Evolutionary conservation across 1,140 invertebrate genomes (phyloP).

Genomic region (Drosophila ironensis): DNA sequence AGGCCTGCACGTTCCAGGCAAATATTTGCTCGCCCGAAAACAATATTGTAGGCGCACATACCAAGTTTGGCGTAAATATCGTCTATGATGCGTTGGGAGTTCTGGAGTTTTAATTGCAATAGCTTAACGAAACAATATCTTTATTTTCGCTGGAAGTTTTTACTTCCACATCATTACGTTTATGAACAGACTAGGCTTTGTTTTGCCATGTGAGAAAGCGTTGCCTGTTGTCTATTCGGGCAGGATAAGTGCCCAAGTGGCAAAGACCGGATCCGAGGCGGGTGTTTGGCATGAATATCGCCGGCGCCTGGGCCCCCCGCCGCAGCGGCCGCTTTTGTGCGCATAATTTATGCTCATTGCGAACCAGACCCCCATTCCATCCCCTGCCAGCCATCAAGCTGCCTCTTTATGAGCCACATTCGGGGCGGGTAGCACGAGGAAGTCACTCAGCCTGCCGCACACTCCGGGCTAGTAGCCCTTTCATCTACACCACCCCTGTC

Average conservation of each 20-base stretch:
- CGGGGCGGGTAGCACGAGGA: slow-evolving; percentile 22
- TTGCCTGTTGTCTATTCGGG: slow-evolving; percentile 3
- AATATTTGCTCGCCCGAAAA: neutral
- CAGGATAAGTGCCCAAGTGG: slow-evolving; percentile 1
- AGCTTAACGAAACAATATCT: neutral
- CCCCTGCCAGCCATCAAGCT: slow-evolving; percentile 9
- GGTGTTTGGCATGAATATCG: slow-evolving; percentile 25
- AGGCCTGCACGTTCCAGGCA: neutral
- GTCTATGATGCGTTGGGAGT: too few species aligned
- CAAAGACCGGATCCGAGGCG: neutral
- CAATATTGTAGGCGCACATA: too few species aligned
- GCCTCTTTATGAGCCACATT: slow-evolving; percentile 33
- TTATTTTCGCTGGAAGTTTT: too few species aligned
- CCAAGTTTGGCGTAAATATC: too few species aligned
- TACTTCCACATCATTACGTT: neutral
- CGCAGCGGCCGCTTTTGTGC: slow-evolving; percentile 45
- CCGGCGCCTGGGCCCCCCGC: slow-evolving; percentile 30
- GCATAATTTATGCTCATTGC: slow-evolving; percentile 76
- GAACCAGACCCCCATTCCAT: slow-evolving; percentile 18
- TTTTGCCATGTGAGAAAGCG: neutral
- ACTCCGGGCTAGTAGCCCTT: neutral
- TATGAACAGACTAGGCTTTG: neutral
- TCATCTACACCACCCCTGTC: neutral
- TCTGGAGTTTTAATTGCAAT: too few species aligned
- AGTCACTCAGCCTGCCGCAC: slow-evolving; percentile 9